phyloP scores from a whole-genome alignment of 2,888 invertebrate genomes.

The Caenorhabditis zanzibari region DNA sequence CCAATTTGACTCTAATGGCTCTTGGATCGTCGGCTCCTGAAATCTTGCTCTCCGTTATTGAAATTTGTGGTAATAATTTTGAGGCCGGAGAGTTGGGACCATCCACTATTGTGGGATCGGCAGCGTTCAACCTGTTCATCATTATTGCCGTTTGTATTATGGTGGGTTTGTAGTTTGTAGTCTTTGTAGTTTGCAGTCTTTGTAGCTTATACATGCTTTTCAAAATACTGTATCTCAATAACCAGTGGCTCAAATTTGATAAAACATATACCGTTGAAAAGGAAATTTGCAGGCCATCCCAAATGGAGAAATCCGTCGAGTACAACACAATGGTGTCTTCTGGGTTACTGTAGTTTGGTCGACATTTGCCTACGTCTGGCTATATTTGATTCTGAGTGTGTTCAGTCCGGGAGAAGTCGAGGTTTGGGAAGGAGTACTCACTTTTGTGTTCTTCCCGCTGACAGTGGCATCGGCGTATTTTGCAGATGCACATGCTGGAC shows the following conservation, averaged over 20 bases:
- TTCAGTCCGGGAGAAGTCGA: constrained; percentile 85
- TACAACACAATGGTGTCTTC: constrained; percentile 85
- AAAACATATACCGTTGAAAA: too few species aligned
- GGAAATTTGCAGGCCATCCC: constrained; percentile 85
- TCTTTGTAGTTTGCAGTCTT: background rate
- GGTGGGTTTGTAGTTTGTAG: constrained; percentile 59
- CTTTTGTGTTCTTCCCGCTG: constrained; percentile 96
- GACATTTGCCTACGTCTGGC: constrained; percentile 98
- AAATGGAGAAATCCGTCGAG: constrained; percentile 75
- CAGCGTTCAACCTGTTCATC: constrained; percentile 98
- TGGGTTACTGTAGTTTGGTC: constrained; percentile 98
- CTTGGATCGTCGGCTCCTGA: constrained; percentile 97
- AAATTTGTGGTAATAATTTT: constrained; percentile 96
- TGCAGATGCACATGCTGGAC: constrained; percentile 88
- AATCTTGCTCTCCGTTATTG: constrained; percentile 96
- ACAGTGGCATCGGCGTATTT: constrained; percentile 97
- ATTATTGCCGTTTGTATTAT: constrained; percentile 95
- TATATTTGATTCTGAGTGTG: constrained; percentile 94
- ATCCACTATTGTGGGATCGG: constrained; percentile 95
- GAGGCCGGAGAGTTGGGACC: constrained; percentile 86
- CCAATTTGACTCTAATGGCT: constrained; percentile 98
- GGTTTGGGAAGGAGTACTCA: constrained; percentile 87
- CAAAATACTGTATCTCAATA: background rate
- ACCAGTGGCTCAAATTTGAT: too few species aligned
- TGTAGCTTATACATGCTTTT: background rate